These are phyloP conservation scores for Lithosia quadra DNA, from an alignment of 2,888 invertebrate genomes.

Conservation along the genomic window DNA sequence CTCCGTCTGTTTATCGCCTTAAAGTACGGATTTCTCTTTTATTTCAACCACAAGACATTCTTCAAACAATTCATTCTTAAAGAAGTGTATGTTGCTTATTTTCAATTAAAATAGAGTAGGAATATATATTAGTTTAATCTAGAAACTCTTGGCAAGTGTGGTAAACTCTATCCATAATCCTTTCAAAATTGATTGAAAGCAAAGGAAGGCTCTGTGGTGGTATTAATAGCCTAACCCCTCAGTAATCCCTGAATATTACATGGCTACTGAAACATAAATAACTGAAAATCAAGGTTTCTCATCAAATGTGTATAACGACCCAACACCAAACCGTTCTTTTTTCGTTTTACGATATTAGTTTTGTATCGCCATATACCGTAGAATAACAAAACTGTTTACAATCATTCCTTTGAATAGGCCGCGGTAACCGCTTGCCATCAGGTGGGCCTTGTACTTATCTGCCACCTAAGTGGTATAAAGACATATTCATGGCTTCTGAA, in stretches of 20 bases:
- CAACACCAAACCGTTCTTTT: not conserved
- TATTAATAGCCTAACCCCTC: conserved; percentile 14
- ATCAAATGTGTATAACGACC: conserved; percentile 16
- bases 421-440: no score
- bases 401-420: not conserved
- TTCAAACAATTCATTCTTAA: no score
- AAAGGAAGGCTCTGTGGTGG: conserved; percentile 9
- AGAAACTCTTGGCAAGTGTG: not conserved
- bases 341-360: not conserved
- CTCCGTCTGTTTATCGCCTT: no score
- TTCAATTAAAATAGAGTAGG: not conserved
- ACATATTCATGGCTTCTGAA: not conserved
- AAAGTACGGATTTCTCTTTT: no score
- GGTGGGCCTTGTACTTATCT: no score
- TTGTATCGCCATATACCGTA: not conserved
- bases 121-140: not conserved
- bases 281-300: conserved; percentile 16
- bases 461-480: no score
- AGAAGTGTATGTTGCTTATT: no score
- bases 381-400: not conserved
- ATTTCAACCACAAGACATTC: no score
- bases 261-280: conserved; percentile 19
- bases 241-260: conserved; percentile 17
- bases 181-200: not conserved
- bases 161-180: not conserved